These are phyloP conservation scores for Mechanitis messenoides DNA, from an alignment of 2,888 invertebrate species.

Conservation along the genomic window DNA sequence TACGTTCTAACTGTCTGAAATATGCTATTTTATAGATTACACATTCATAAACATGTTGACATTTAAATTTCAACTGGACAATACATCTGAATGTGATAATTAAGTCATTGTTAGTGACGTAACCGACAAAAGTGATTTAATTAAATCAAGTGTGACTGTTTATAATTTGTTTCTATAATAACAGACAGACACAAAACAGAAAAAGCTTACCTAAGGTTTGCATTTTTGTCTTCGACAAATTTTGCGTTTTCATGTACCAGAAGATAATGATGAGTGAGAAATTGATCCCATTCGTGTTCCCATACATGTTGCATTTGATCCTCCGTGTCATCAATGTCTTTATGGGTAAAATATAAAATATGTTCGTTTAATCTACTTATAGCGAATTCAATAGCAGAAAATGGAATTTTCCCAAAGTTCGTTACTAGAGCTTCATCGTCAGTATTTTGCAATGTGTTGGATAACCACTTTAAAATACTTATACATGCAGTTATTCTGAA, in stretches of 20 bases:
- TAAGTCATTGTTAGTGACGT: slow-evolving; percentile 12
- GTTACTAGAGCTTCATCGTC: slow-evolving; percentile 76
- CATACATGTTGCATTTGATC: slow-evolving; percentile 79
- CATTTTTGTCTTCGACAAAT: slow-evolving; percentile 62
- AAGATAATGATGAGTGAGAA: slow-evolving; percentile 81
- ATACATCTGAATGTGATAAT: slow-evolving; percentile 5
- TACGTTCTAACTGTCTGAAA: slow-evolving; percentile 66
- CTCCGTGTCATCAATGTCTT: slow-evolving; percentile 86
- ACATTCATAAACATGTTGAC: slow-evolving; percentile 1
- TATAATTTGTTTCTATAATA: background rate
- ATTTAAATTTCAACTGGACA: background rate
- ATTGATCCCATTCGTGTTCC: slow-evolving; percentile 94
- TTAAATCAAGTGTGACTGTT: slow-evolving; percentile 6
- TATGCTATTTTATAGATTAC: slow-evolving; percentile 5
- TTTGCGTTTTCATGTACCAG: slow-evolving; percentile 80
- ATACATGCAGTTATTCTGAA: slow-evolving; percentile 93
- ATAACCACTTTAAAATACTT: slow-evolving; percentile 87
- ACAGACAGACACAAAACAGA: background rate
- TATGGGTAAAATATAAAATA: slow-evolving; percentile 83
- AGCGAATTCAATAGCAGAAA: slow-evolving; percentile 87
- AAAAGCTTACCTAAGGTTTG: slow-evolving; percentile 50
- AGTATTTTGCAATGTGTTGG: slow-evolving; percentile 72
- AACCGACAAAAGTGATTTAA: slow-evolving; percentile 14
- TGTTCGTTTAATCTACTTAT: slow-evolving; percentile 86
- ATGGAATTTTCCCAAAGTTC: slow-evolving; percentile 81